Evolutionary conservation across 2,797 vertebrate species (phyloP), one percentile per base, ranked within the genome.

Genomic region (Tolypeutes matacus): DNA sequence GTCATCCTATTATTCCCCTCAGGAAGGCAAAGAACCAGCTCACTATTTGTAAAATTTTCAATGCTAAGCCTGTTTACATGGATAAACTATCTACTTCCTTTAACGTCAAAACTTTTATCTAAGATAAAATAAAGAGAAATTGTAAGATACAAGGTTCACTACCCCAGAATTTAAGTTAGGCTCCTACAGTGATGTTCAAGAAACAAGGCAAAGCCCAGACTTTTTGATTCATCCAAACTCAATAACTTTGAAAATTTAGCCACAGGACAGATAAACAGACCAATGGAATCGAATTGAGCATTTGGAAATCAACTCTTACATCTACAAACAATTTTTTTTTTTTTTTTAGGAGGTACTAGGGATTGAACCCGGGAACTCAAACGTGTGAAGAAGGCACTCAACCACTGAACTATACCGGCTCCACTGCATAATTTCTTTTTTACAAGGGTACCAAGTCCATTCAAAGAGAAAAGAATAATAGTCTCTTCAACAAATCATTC

Each of bases 81-180:
- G 29, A 78, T 56, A 94, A 84, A 84, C 17, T 11, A 58, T 4
- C 69, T 13, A 73, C 36, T 92, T 65, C 14, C 80, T 83, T 91
- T 65, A 77, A 53, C 17, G 84, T 91, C 53, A 91, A 89, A 70
- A 82, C 4, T 76, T 69, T 14, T 34, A 76, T 29, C 58, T 82
- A 92, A 39, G 51, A 67, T 31, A 89, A 92, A 14, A 92, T 18
- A 89, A 78, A 93, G 77, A 34, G n/a, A 81, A 91, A 83, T 14
- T 56, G 2, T 46, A 89, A 85, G 12, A 73, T 64, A 51, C 18
- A 86, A 36, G 14, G 27, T 9, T 88, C 58, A 75, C 17, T 67
- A 86, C 3, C 21, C 76, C 46, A 27, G 78, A 86, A 53, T 70
- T n/a, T 65, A 65, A 23, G 25, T 39, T 80, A 94, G 91, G 39